A percentile compares a stretch with the other conserved stretches of the same genome.
Evolutionary conservation across 2,113 vertebrate genomes (phyloP).

Genomic region (Spheniscus mendiculus): DNA sequence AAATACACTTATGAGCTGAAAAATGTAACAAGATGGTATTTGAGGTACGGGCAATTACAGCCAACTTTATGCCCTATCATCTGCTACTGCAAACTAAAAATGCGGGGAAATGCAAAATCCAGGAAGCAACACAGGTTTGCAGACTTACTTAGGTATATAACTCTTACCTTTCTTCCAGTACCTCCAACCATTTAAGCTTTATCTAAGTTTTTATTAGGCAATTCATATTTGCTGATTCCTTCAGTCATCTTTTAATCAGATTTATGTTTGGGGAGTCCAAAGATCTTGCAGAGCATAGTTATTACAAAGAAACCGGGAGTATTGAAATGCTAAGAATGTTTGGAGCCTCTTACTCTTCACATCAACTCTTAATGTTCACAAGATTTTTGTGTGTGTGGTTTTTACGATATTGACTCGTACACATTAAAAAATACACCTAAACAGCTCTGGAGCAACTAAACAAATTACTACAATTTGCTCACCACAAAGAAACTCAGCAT

Average conservation of each 20-base stretch:
- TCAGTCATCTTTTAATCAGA: neutral
- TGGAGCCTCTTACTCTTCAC: neutral
- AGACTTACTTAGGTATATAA: rapidly evolving
- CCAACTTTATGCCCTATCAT: neutral
- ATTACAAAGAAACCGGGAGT: neutral
- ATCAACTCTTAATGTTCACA: neutral
- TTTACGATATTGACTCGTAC: neutral
- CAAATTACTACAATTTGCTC: neutral
- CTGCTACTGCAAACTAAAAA: neutral
- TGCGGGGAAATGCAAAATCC: neutral
- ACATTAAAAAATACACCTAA: neutral
- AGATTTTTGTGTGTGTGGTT: neutral
- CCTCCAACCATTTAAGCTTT: neutral
- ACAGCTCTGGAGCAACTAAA: neutral
- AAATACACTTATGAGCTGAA: neutral
- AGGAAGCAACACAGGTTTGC: neutral
- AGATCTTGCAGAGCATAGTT: neutral
- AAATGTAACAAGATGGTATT: neutral
- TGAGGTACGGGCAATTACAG: neutral
- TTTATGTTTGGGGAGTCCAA: neutral
- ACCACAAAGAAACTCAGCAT: neutral
- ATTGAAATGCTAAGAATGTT: neutral
- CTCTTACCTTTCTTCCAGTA: neutral
- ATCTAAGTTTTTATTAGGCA: neutral
- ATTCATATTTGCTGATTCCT: neutral